phyloP scores from a whole-genome alignment of 2,797 vertebrate species.

The Rallus crepitans region DNA sequence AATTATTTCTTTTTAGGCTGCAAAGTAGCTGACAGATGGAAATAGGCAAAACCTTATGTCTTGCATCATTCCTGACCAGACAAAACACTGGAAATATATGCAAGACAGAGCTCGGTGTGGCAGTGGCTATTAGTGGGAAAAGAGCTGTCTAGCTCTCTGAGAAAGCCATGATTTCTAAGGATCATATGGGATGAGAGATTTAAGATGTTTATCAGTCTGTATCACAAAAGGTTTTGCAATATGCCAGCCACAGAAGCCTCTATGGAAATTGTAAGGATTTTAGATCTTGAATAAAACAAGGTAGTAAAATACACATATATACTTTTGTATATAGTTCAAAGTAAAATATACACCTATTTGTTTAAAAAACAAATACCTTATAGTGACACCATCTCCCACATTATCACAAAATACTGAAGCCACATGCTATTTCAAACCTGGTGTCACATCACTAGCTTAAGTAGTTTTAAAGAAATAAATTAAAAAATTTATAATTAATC shows the following conservation, averaged over 20 bases:
- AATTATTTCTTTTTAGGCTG: not conserved
- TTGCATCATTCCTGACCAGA: not conserved
- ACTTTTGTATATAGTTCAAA: not conserved
- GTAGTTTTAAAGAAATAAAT: too few species aligned
- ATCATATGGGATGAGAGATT: not conserved
- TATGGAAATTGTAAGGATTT: not conserved
- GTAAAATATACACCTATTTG: not conserved
- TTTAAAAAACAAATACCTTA: not conserved
- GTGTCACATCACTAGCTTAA: not conserved
- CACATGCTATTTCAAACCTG: not conserved
- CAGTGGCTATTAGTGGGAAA: not conserved
- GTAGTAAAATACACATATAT: not conserved
- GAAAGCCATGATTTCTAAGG: not conserved
- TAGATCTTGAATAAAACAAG: not conserved
- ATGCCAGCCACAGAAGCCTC: not conserved
- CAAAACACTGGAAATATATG: not conserved
- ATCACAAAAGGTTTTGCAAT: not conserved
- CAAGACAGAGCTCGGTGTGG: not conserved
- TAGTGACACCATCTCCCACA: not conserved
- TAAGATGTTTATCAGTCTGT: not conserved
- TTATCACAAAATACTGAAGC: not conserved
- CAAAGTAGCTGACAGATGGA: constrained; percentile 1
- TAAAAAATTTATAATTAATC: too few species aligned
- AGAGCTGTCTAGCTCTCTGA: accelerated
- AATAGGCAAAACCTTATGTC: not conserved